Evolutionary conservation across 92 coral and sea anemone genomes (phyloP).

Genomic region (Virgularia gustaviana): DNA sequence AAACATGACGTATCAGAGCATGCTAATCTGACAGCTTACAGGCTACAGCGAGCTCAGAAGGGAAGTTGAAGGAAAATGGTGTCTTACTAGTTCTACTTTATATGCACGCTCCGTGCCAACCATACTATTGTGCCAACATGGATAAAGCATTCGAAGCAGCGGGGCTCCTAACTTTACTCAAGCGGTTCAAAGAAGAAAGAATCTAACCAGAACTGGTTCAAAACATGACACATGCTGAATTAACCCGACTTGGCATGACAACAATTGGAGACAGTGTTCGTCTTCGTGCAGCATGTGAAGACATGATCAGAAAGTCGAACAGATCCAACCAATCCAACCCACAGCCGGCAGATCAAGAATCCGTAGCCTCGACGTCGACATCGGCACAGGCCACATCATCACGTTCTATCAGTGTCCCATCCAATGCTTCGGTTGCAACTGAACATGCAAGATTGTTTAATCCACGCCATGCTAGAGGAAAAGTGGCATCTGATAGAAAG

Average conservation of each 20-base stretch:
- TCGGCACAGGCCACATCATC: not conserved
- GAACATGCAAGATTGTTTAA: constrained; percentile 41
- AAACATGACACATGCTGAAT: constrained; percentile 39
- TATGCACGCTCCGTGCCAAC: not conserved
- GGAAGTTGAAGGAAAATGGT: no score
- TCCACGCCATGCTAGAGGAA: constrained; percentile 41
- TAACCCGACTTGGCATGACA: constrained; percentile 40
- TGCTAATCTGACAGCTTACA: no score
- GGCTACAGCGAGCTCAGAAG: no score
- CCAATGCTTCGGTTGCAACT: constrained; percentile 37
- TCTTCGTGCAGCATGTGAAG: constrained; percentile 38
- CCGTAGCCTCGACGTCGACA: no score
- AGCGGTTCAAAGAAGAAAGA: constrained; percentile 22
- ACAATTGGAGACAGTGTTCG: constrained; percentile 51
- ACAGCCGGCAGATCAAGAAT: no score
- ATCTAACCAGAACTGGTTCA: constrained; percentile 40
- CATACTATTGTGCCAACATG: constrained; percentile 7
- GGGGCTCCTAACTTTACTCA: constrained; percentile 4
- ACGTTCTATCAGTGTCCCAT: constrained; percentile 12
- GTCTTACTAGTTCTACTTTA: no score
- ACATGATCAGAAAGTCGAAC: no score
- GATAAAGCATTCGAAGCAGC: constrained; percentile 34
- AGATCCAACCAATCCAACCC: no score
- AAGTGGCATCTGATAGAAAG: no score
- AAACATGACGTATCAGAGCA: no score